These are phyloP conservation scores for Campylomormyrus tamandua DNA, from an alignment of 2,113 vertebrate species.

Conservation along the genomic window DNA sequence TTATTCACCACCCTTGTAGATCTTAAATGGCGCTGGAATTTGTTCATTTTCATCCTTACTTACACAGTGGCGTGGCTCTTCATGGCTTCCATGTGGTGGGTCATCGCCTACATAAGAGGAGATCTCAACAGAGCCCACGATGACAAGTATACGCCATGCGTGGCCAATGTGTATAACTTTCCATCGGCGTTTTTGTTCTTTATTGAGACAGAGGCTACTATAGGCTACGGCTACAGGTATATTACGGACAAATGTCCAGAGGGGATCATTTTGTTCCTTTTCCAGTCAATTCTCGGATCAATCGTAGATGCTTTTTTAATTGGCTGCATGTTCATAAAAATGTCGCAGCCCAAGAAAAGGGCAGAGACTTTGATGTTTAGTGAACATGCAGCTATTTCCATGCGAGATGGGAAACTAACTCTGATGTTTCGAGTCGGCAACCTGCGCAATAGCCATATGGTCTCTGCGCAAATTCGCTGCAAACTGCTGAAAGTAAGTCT, in stretches of 20 bases:
- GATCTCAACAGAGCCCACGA: constrained; percentile 87
- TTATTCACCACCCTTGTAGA: constrained; percentile 97
- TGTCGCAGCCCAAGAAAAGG: constrained; percentile 98
- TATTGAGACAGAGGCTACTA: constrained; percentile 95
- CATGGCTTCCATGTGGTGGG: constrained; percentile 99
- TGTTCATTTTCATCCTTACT: constrained; percentile 96
- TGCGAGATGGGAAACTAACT: constrained; percentile 93
- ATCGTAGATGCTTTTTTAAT: constrained; percentile 97
- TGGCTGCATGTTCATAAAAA: constrained; percentile 99
- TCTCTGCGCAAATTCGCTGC: constrained; percentile 97
- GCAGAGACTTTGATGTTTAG: constrained; percentile 98
- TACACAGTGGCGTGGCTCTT: constrained; percentile 98
- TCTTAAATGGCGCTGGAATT: constrained; percentile 99
- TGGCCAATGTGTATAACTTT: constrained; percentile 98
- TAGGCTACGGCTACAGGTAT: constrained; percentile 95
- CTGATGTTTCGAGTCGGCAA: constrained; percentile 98
- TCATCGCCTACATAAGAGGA: constrained; percentile 89
- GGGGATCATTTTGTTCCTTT: constrained; percentile 95
- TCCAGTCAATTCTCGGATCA: constrained; percentile 96
- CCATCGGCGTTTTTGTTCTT: constrained; percentile 98
- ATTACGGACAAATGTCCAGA: constrained; percentile 98
- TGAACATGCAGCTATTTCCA: constrained; percentile 90
- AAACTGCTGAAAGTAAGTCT: constrained; percentile 95
- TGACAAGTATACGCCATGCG: constrained; percentile 90
- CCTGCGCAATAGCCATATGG: constrained; percentile 99